Conservation (phyloP, 2,888 invertebrate species). For the Diabrotica balteata region DNA sequence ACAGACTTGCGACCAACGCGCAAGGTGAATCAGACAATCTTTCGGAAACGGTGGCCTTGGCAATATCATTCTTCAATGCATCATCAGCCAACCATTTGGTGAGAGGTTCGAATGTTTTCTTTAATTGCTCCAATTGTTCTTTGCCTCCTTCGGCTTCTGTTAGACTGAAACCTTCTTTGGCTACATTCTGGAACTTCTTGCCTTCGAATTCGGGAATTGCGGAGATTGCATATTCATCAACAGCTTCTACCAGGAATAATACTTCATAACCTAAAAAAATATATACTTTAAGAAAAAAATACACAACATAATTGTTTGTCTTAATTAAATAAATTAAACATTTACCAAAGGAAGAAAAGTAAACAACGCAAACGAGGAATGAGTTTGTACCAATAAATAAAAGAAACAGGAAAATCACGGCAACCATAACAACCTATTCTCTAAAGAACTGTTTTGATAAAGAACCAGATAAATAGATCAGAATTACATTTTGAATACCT, state of each 20-base stretch:
- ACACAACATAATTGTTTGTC: no score
- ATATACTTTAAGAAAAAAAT: no score
- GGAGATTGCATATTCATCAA: slow-evolving; percentile 97
- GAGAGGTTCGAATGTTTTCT: slow-evolving; percentile 85
- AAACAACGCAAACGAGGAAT: no score
- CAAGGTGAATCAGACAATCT: slow-evolving; percentile 87
- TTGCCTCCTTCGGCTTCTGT: slow-evolving; percentile 75
- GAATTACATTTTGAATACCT: no score
- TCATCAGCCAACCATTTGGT: slow-evolving; percentile 86
- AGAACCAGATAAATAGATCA: no score
- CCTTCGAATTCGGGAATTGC: slow-evolving; percentile 97
- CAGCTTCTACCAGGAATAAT: slow-evolving; percentile 91
- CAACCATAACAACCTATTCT: no score
- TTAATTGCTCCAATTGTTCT: slow-evolving; percentile 78
- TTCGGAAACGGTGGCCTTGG: slow-evolving; percentile 86
- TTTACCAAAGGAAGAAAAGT: no score
- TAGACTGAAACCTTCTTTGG: slow-evolving; percentile 94
- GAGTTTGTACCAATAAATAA: no score
- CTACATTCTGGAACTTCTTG: slow-evolving; percentile 99
- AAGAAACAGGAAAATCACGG: no score
- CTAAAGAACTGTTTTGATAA: no score
- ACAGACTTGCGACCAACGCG: slow-evolving; percentile 94
- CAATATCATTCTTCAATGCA: slow-evolving; percentile 78
- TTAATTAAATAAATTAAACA: no score
- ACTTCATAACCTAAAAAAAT: slow-evolving; percentile 79